These are phyloP conservation scores for Epizoanthus scotinus DNA, from an alignment of 92 coral and sea anemone species.

Conservation along the genomic window DNA sequence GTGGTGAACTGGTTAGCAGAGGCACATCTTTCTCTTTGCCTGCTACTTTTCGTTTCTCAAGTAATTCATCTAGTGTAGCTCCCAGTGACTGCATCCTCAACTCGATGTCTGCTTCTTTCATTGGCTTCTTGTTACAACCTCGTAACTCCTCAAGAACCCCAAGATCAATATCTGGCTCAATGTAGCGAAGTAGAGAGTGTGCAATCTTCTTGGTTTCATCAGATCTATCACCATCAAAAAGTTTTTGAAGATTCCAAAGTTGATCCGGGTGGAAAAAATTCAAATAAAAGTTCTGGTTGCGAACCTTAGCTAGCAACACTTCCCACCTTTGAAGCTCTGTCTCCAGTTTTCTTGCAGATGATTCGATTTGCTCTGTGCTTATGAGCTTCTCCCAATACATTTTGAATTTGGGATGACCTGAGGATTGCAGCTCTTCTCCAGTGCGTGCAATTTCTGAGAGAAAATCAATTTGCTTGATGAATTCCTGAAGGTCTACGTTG, in stretches of 20 bases:
- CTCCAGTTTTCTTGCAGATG: constrained; percentile 21
- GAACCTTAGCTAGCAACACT: constrained; percentile 27
- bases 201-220: constrained; percentile 1
- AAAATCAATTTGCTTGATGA: constrained; percentile 60
- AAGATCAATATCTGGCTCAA: constrained; percentile 14
- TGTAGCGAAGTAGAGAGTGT: constrained; percentile 44
- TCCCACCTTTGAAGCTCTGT: constrained; percentile 52
- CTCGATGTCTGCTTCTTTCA: constrained; percentile 10
- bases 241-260: constrained; percentile 60
- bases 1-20: constrained; percentile 7
- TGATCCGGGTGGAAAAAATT: constrained; percentile 74
- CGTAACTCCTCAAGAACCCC: background rate
- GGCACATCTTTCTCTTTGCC: constrained; percentile 1
- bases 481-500: constrained; percentile 46
- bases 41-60: background rate
- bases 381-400: constrained; percentile 42
- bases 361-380: constrained; percentile 48
- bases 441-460: constrained; percentile 54
- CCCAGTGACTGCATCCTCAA: constrained; percentile 29
- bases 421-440: constrained; percentile 51
- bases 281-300: constrained; percentile 50
- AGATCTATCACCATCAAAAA: constrained; percentile 46
- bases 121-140: background rate
- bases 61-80: constrained; percentile 20
- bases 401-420: constrained; percentile 62